Evolutionary conservation across 2,888 invertebrate genomes (phyloP).

Genomic region (Polyommatus iphigenia): DNA sequence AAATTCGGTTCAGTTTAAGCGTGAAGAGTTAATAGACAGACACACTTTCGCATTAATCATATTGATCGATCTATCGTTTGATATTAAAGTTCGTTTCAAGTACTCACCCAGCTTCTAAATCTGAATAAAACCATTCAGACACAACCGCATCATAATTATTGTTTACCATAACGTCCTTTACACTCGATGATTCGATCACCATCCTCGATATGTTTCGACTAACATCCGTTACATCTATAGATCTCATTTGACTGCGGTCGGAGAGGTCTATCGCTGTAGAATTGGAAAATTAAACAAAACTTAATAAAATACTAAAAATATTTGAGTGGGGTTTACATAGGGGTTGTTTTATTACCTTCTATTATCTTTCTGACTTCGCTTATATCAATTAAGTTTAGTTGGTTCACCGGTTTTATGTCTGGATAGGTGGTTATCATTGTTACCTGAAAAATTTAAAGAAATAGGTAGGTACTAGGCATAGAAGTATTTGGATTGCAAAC

Average conservation of each 20-base stretch:
- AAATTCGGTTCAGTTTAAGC: no score
- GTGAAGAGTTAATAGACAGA: no score
- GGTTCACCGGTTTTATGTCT: background rate
- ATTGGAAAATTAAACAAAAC: background rate
- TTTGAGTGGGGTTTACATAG: background rate
- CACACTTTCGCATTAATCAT: no score
- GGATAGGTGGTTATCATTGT: slow-evolving; percentile 15
- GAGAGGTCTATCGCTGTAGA: slow-evolving; percentile 38
- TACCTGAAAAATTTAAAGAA: background rate
- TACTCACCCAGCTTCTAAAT: slow-evolving; percentile 23
- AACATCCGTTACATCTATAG: slow-evolving; percentile 44
- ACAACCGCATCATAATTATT: background rate
- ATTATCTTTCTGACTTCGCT: slow-evolving; percentile 16
- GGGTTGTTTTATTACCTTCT: background rate
- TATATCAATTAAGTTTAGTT: background rate
- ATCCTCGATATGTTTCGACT: slow-evolving; percentile 45
- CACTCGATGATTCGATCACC: slow-evolving; percentile 39
- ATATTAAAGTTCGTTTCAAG: background rate
- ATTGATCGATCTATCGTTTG: background rate
- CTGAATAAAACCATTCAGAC: background rate
- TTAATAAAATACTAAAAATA: no score
- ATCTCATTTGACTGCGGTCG: slow-evolving; percentile 38
- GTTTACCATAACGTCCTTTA: background rate
- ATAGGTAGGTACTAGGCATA: no score
- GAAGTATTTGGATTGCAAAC: no score